Evolutionary conservation across 1,140 invertebrate species (phyloP).

Genomic region (Bradynema listronoti): DNA sequence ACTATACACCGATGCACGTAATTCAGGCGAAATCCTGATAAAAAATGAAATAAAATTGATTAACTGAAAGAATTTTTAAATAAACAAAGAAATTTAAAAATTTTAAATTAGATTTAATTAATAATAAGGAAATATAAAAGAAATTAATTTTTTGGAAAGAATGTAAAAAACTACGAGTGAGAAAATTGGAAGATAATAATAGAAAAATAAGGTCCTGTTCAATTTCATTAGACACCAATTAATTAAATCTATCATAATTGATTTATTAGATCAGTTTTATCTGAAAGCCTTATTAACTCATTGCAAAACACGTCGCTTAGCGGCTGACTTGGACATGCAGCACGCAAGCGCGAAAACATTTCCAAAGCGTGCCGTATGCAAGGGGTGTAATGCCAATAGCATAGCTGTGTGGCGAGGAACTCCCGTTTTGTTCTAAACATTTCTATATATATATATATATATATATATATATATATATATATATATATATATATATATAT

Average conservation of each 20-base stretch:
- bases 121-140: no score
- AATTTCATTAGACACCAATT: no score
- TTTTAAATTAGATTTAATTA: no score
- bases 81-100: no score
- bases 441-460: not conserved
- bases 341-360: conserved; percentile 12
- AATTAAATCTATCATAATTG: no score
- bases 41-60: no score
- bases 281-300: conserved; percentile 21
- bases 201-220: no score
- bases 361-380: conserved; percentile 11
- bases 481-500: not conserved
- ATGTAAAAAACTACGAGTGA: no score
- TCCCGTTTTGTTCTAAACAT: conserved; percentile 18
- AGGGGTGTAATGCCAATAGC: conserved; percentile 19
- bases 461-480: not conserved
- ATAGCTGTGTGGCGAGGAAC: conserved; percentile 23
- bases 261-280: no score
- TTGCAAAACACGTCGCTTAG: conserved; percentile 20
- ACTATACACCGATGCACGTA: not conserved
- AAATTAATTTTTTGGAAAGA: no score
- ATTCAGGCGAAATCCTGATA: conserved; percentile 1
- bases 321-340: not conserved
- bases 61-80: no score
- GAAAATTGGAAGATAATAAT: no score